Percentiles rank a stretch among this genome's conserved stretches.
phyloP scores from a whole-genome alignment of 2,888 invertebrate species.

The Criorhina ranunculi region DNA sequence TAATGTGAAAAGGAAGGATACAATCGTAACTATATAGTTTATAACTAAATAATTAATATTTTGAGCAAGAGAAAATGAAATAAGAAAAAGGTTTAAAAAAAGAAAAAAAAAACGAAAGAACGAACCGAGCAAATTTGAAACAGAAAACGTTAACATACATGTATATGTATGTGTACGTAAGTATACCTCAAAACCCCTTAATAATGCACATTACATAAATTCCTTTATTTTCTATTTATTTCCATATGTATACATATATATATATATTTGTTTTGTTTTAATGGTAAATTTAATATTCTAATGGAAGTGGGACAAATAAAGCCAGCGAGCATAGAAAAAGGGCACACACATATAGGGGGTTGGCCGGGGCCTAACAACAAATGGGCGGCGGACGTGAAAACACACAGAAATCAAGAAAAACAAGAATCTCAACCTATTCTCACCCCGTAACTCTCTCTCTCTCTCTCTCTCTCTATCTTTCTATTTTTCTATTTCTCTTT shows the following conservation, averaged over 20 bases:
- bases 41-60: slow-evolving; percentile 76
- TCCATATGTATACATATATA: slow-evolving; percentile 59
- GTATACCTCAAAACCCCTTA: slow-evolving; percentile 71
- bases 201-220: slow-evolving; percentile 71
- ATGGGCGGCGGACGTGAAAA: slow-evolving; percentile 18
- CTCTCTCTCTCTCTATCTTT: slow-evolving; percentile 5
- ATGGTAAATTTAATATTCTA: slow-evolving; percentile 74
- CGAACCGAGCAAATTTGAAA: slow-evolving; percentile 16
- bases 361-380: slow-evolving; percentile 13
- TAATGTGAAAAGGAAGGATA: slow-evolving; percentile 10
- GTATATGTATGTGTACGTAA: slow-evolving; percentile 59
- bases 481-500: no score
- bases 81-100: no score
- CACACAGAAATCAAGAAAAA: slow-evolving; percentile 30
- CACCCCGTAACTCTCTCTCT: slow-evolving; percentile 46
- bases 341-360: slow-evolving; percentile 30
- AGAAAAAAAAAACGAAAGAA: slow-evolving; percentile 1
- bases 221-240: slow-evolving; percentile 70
- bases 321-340: slow-evolving; percentile 69
- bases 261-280: slow-evolving; percentile 51
- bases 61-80: slow-evolving; percentile 49
- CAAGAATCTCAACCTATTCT: slow-evolving; percentile 48
- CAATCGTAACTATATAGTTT: slow-evolving; percentile 6
- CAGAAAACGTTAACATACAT: slow-evolving; percentile 33
- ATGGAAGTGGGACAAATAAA: slow-evolving; percentile 72